Conservation (phyloP, 64 coral and sea anemone species). For the Actinia tenebrosa region DNA sequence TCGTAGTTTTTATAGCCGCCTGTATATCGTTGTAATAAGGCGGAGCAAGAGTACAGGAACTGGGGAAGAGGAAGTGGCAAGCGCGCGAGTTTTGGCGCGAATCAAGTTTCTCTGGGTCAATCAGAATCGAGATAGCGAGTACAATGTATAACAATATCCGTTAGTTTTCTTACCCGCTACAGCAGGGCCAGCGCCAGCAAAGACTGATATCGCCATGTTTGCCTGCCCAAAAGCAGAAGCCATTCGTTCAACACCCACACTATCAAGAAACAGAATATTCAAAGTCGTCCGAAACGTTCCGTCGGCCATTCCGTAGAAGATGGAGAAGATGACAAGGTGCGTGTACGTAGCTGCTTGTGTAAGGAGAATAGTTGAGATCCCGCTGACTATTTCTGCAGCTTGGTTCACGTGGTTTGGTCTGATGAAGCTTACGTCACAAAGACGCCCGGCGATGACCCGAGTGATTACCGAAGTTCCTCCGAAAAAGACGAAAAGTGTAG, state of each 20-base stretch:
- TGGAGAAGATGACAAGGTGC: neutral
- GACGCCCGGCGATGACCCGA: neutral
- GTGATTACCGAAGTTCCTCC: constrained; percentile 5
- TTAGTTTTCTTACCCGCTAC: neutral
- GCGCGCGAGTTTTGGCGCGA: too few species aligned
- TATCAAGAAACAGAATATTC: constrained; percentile 16
- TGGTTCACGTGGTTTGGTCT: constrained; percentile 3
- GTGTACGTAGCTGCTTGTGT: constrained; percentile 2
- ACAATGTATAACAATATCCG: neutral
- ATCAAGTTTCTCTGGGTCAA: too few species aligned
- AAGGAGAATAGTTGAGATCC: constrained; percentile 3
- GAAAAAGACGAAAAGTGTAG: constrained; percentile 2
- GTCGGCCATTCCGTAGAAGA: constrained; percentile 19
- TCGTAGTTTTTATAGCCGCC: too few species aligned
- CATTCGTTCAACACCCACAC: constrained; percentile 13
- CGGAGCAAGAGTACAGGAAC: too few species aligned
- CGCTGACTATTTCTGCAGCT: constrained; percentile 3
- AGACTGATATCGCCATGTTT: constrained; percentile 7
- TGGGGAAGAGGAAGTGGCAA: too few species aligned
- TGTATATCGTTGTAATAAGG: too few species aligned
- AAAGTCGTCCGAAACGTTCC: constrained; percentile 4
- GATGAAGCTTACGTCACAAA: neutral
- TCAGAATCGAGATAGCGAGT: neutral
- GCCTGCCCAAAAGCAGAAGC: constrained; percentile 18
- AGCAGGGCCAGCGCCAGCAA: constrained; percentile 2